Percentiles rank a stretch among this genome's conserved stretches.
These are phyloP conservation scores for Sesia apiformis DNA, from an alignment of 2,888 invertebrate genomes.

Conservation along the genomic window DNA sequence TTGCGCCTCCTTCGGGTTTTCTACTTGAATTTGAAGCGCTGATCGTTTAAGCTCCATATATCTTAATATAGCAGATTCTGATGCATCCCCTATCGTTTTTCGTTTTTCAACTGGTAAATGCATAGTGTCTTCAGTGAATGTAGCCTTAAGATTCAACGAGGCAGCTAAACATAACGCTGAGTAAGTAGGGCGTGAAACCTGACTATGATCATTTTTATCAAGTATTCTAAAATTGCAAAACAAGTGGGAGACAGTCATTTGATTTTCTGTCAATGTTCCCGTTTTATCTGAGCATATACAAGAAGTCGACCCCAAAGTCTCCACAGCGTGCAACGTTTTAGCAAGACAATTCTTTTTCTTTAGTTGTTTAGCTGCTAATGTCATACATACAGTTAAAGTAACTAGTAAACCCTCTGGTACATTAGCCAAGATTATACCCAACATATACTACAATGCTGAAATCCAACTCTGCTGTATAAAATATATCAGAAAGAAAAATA, in stretches of 20 bases:
- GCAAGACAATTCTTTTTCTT: conserved; percentile 84
- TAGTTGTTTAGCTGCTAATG: conserved; percentile 83
- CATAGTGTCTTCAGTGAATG: conserved; percentile 75
- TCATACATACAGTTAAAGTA: conserved; percentile 84
- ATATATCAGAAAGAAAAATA: conserved; percentile 82
- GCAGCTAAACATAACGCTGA: conserved; percentile 61
- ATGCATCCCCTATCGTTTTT: conserved; percentile 80
- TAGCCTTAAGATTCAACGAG: conserved; percentile 82
- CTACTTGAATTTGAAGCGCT: conserved; percentile 59
- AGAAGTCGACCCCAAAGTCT: conserved; percentile 84
- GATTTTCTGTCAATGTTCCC: conserved; percentile 83
- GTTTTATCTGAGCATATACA: conserved; percentile 88
- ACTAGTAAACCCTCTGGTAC: conserved; percentile 86
- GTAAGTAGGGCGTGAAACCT: conserved; percentile 37
- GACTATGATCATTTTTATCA: conserved; percentile 74
- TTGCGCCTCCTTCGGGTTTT: conserved; percentile 75
- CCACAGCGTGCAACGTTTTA: conserved; percentile 85
- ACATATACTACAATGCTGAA: conserved; percentile 79
- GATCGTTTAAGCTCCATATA: conserved; percentile 78
- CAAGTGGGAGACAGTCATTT: conserved; percentile 82
- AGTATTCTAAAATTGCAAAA: conserved; percentile 78
- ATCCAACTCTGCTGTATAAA: conserved; percentile 78
- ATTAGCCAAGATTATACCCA: conserved; percentile 86
- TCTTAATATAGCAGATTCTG: conserved; percentile 80
- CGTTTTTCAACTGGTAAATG: conserved; percentile 53